Conservation (phyloP, 2,888 invertebrate genomes). For the Perithous albicinctus region DNA sequence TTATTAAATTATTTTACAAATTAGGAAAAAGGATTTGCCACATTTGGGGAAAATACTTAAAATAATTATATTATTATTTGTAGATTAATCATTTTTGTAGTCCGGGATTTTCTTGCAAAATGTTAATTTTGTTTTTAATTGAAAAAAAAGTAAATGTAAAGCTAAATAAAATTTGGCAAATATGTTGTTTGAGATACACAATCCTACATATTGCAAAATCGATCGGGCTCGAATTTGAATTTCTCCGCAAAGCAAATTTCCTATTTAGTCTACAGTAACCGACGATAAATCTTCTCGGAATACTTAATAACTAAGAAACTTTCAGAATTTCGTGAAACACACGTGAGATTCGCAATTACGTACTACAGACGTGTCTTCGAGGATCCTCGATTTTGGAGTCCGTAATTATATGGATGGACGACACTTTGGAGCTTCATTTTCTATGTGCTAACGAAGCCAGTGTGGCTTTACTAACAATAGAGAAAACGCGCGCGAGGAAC, state of each 20-base stretch:
- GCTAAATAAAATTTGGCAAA: no score
- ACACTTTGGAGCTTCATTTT: conserved; percentile 13
- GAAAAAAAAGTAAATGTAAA: no score
- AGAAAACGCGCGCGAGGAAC: conserved; percentile 21
- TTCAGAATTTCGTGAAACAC: background rate
- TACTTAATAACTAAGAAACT: background rate
- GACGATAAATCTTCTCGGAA: background rate
- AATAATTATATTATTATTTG: no score
- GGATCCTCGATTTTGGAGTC: background rate
- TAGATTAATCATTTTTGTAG: no score
- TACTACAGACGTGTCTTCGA: background rate
- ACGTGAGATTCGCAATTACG: background rate
- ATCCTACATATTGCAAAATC: no score
- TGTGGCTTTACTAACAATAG: conserved; percentile 28
- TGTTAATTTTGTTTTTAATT: no score
- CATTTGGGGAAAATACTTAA: no score
- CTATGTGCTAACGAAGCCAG: conserved; percentile 40
- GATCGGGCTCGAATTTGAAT: no score
- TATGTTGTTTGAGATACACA: no score
- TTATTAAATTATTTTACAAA: no score
- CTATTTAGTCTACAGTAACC: background rate
- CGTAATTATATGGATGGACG: conserved; percentile 5
- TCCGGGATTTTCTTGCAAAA: no score
- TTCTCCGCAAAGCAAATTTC: background rate
- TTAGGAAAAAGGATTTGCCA: no score